These are phyloP conservation scores for Sphinx pinastri DNA, from an alignment of 2,888 invertebrate genomes.

Conservation along the genomic window DNA sequence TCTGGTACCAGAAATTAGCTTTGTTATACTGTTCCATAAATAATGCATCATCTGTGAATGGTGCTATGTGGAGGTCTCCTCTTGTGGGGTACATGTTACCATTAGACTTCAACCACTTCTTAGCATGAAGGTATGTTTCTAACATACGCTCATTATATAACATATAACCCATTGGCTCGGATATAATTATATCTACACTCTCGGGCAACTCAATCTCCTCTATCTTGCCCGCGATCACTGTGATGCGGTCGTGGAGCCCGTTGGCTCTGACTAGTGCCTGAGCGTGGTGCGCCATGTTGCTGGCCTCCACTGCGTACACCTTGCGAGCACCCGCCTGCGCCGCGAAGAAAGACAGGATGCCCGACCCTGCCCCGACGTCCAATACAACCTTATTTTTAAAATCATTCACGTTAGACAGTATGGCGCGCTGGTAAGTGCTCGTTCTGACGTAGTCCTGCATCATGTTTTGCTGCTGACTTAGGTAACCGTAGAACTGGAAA, in stretches of 20 bases:
- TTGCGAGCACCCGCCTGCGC: conserved; percentile 98
- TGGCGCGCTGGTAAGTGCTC: conserved; percentile 98
- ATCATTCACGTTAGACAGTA: conserved; percentile 95
- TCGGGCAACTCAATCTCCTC: conserved; percentile 99
- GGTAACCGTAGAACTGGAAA: conserved; percentile 99
- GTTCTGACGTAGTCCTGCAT: conserved; percentile 99
- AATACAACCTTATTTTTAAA: conserved; percentile 96
- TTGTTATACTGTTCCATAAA: conserved; percentile 99
- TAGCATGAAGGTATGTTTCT: conserved; percentile 98
- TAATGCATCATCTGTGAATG: conserved; percentile 98
- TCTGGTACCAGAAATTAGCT: conserved; percentile 99
- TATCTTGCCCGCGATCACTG: conserved; percentile 98
- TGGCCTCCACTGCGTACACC: conserved; percentile 99
- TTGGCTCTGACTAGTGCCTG: conserved; percentile 95
- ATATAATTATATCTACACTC: conserved; percentile 97
- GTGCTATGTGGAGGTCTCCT: conserved; percentile 98
- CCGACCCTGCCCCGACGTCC: conserved; percentile 99
- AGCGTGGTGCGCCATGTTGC: conserved; percentile 98
- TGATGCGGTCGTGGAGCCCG: conserved; percentile 93
- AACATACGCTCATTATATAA: conserved; percentile 99
- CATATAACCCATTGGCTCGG: conserved; percentile 99
- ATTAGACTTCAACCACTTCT: conserved; percentile 96
- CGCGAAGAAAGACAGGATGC: conserved; percentile 99
- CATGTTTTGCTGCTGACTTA: conserved; percentile 99
- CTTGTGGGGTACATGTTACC: conserved; percentile 99